Percentiles rank a stretch among this genome's conserved stretches.
phyloP scores from a whole-genome alignment of 2,797 vertebrate species.

The Lacerta bilineata region DNA sequence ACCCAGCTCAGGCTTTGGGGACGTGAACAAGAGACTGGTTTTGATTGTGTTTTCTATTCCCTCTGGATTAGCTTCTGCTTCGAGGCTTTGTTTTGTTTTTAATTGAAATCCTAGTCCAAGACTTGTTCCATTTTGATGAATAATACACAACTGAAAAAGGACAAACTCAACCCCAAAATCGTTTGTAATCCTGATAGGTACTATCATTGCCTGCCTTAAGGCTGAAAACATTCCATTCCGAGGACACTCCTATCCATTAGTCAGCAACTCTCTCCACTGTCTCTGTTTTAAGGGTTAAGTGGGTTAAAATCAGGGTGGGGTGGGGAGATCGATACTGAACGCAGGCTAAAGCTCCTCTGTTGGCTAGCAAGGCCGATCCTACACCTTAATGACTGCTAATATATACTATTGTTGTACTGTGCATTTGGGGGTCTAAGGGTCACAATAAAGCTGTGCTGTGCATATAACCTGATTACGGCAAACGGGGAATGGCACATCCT shows the following conservation, averaged over 20 bases:
- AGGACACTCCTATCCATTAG: neutral
- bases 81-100: neutral
- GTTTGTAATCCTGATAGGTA: neutral
- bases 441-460: too few relatives aligned
- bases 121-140: neutral
- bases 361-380: too few relatives aligned
- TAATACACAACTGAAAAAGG: neutral
- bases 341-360: neutral
- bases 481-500: neutral
- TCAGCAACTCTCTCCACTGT: neutral
- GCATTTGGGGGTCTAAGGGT: too few relatives aligned
- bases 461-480: neutral
- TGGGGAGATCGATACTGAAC: neutral
- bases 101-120: neutral
- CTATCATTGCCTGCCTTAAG: neutral
- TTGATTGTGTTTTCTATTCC: slow-evolving; percentile 6
- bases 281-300: slow-evolving; percentile 2
- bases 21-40: neutral
- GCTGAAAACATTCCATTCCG: neutral
- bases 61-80: neutral
- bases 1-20: neutral
- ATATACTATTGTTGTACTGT: too few relatives aligned
- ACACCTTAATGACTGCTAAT: too few relatives aligned
- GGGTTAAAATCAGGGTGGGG: neutral
- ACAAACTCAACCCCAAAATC: neutral